phyloP scores from a whole-genome alignment of 2,888 invertebrate species.

The Eristalinus sepulchralis region DNA sequence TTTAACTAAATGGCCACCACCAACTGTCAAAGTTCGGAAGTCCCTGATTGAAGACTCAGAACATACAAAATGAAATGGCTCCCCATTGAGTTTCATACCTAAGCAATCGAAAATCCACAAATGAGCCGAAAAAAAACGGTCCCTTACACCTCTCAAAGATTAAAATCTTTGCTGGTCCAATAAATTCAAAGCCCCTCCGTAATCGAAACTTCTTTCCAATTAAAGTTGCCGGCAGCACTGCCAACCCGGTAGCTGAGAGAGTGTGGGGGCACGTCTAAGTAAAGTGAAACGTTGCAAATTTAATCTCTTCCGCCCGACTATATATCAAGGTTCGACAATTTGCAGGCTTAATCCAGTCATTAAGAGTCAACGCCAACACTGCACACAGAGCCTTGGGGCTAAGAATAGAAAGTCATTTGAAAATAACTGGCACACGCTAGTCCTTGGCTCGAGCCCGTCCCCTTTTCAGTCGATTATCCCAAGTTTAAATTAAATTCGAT shows the following conservation, averaged over 20 bases:
- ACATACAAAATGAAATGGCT: no score
- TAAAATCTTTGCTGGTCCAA: neutral
- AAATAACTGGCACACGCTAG: slow-evolving; percentile 15
- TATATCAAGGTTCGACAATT: slow-evolving; percentile 9
- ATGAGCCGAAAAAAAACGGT: no score
- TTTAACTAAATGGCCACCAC: no score
- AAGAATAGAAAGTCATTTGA: slow-evolving; percentile 43
- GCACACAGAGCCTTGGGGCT: slow-evolving; percentile 4
- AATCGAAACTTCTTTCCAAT: neutral
- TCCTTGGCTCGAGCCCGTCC: neutral
- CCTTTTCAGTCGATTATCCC: slow-evolving; percentile 38
- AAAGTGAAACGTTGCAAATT: neutral
- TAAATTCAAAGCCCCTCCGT: neutral
- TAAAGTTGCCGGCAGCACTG: neutral
- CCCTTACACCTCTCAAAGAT: neutral
- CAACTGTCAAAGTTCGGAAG: no score
- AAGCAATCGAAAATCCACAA: no score
- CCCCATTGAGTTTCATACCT: no score
- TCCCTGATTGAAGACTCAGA: no score
- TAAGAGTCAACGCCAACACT: slow-evolving; percentile 19
- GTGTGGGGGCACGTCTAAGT: neutral
- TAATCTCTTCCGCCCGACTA: neutral
- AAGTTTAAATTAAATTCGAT: slow-evolving; percentile 60
- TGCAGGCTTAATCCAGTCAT: slow-evolving; percentile 34
- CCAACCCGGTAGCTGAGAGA: neutral